Evolutionary conservation across 2,797 vertebrate genomes (phyloP).

Genomic region (Bradypodion ventrale): DNA sequence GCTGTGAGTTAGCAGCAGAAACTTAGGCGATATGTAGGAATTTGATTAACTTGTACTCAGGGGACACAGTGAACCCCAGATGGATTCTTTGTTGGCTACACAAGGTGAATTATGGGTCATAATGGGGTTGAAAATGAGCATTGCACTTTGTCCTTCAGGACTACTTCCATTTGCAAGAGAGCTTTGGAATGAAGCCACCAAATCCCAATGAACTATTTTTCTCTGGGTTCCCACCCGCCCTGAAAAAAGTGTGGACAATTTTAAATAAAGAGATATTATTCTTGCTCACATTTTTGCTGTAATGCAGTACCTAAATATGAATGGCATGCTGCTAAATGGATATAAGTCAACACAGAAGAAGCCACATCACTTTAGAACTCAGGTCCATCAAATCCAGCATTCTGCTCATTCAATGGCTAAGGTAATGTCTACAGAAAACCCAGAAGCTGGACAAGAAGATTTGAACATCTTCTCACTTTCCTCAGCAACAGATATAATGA

Average conservation of each 20-base stretch:
- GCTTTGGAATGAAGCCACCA: not conserved
- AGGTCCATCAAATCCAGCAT: not conserved
- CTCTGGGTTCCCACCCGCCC: not conserved
- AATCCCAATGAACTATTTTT: not conserved
- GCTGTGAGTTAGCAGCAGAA: conserved; percentile 43
- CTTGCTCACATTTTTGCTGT: rapidly evolving
- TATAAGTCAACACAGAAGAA: not conserved
- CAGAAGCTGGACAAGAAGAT: not conserved
- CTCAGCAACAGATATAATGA: not conserved
- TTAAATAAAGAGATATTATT: not conserved
- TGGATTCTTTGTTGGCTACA: not conserved
- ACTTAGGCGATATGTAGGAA: conserved; percentile 56
- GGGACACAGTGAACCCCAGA: conserved; percentile 19
- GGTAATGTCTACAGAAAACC: not conserved
- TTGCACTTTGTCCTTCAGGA: conserved; percentile 21
- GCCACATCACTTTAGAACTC: not conserved
- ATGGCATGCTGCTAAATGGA: not conserved
- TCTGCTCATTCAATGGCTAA: not conserved
- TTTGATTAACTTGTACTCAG: conserved; percentile 47
- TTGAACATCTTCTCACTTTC: too few relatives aligned
- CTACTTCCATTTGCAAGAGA: not conserved
- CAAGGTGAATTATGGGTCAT: conserved; percentile 18
- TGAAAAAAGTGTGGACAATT: rapidly evolving
- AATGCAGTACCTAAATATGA: conserved; percentile 36
- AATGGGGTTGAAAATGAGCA: conserved; percentile 30